Percentiles rank a stretch among this genome's conserved stretches.
Conservation (phyloP, 2,113 vertebrate genomes). For the Neomonachus schauinslandi region DNA sequence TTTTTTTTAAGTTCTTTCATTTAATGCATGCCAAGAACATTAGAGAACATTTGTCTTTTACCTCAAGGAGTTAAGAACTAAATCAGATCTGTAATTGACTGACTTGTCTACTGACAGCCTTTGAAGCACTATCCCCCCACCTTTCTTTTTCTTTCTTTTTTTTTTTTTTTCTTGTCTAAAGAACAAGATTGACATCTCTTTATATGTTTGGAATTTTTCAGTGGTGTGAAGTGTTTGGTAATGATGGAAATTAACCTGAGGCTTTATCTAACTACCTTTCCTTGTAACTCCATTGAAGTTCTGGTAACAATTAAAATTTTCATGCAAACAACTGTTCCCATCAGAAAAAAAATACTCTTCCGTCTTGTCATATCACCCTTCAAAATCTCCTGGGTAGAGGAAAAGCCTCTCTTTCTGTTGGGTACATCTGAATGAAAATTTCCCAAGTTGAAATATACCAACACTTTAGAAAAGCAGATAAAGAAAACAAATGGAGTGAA, state of each 20-base stretch:
- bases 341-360: constrained; percentile 67
- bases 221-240: constrained; percentile 82
- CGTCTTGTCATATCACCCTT: constrained; percentile 38
- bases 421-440: constrained; percentile 73
- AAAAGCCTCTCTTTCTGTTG: constrained; percentile 22
- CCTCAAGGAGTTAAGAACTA: constrained; percentile 85
- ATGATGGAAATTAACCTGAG: constrained; percentile 85
- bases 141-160: background rate
- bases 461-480: constrained; percentile 69
- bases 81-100: constrained; percentile 83
- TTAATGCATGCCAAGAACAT: constrained; percentile 70
- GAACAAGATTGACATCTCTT: constrained; percentile 83
- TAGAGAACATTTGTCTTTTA: constrained; percentile 70
- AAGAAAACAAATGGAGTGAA: constrained; percentile 81
- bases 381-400: constrained; percentile 56
- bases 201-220: constrained; percentile 84
- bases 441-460: constrained; percentile 72
- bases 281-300: constrained; percentile 73
- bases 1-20: constrained; percentile 64
- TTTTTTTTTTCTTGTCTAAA: constrained; percentile 62
- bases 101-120: constrained; percentile 83
- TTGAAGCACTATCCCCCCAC: constrained; percentile 76
- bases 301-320: constrained; percentile 80
- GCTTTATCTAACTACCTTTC: constrained; percentile 79
- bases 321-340: constrained; percentile 79